A percentile compares a stretch with the other conserved stretches of the same genome.
Evolutionary conservation across 2,888 invertebrate species (phyloP).

Genomic region (Hydrotaea diabolus): DNA sequence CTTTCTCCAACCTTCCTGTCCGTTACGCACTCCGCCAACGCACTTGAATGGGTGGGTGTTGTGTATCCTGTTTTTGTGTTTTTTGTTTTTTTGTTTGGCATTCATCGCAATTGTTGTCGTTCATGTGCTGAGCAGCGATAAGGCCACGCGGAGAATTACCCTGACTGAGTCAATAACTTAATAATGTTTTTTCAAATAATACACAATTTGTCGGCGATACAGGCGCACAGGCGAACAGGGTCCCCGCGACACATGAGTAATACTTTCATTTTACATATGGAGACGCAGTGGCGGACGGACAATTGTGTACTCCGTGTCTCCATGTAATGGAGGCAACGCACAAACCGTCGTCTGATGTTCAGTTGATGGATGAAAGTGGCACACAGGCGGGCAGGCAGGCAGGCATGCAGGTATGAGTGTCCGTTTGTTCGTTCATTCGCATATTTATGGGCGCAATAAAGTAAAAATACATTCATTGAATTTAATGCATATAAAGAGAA

Average conservation of each 20-base stretch:
- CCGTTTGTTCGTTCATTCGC: neutral
- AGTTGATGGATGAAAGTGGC: slow-evolving; percentile 61
- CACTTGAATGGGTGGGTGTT: slow-evolving; percentile 14
- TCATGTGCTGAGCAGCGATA: slow-evolving; percentile 60
- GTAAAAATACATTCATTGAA: slow-evolving; percentile 13
- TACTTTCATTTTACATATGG: slow-evolving; percentile 51
- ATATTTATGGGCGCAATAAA: slow-evolving; percentile 42
- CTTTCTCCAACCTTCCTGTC: neutral
- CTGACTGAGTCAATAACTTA: slow-evolving; percentile 71
- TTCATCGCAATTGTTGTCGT: slow-evolving; percentile 29
- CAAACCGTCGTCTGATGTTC: too few relatives aligned
- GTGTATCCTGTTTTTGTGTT: slow-evolving; percentile 35
- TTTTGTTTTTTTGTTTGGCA: slow-evolving; percentile 25
- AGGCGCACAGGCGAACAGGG: neutral
- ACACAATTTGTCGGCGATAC: neutral
- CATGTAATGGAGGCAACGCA: neutral
- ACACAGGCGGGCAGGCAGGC: slow-evolving; percentile 65
- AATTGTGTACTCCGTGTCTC: too few relatives aligned
- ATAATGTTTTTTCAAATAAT: slow-evolving; percentile 56
- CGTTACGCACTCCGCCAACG: neutral
- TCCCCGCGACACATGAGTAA: slow-evolving; percentile 55
- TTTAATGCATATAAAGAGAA: neutral
- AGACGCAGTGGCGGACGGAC: neutral
- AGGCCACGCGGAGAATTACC: neutral
- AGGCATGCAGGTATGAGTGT: slow-evolving; percentile 58